A percentile compares a stretch with the other conserved stretches of the same genome.
Evolutionary conservation across 2,113 vertebrate genomes (phyloP).

Genomic region (Salvelinus sp.): DNA sequence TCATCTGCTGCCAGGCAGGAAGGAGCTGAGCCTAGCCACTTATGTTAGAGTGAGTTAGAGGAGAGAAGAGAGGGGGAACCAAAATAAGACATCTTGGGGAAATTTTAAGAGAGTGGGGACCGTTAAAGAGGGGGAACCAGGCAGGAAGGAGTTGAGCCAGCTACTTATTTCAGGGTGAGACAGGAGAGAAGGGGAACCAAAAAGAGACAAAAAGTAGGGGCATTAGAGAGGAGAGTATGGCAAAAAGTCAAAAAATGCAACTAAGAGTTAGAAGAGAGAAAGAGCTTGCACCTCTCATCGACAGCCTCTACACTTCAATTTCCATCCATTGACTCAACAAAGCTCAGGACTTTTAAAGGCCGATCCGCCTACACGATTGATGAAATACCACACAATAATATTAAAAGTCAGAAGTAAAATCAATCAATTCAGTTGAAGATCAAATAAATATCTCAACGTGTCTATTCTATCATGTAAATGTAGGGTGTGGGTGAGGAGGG

Average conservation of each 20-base stretch:
- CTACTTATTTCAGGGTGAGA: conserved; percentile 59
- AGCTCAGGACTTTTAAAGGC: neutral
- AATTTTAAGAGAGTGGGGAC: too few relatives aligned
- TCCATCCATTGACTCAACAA: conserved; percentile 28
- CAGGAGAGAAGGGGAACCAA: conserved; percentile 15
- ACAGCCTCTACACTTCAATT: conserved; percentile 46
- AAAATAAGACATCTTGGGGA: too few relatives aligned
- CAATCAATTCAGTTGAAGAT: conserved; percentile 19
- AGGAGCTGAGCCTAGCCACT: conserved; percentile 55
- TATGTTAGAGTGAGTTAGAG: conserved; percentile 55
- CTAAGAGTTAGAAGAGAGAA: neutral
- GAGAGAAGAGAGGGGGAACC: neutral
- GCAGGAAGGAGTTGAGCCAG: conserved; percentile 47
- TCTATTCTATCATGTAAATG: conserved; percentile 34
- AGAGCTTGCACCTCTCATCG: conserved; percentile 50
- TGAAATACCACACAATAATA: neutral
- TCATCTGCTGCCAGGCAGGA: conserved; percentile 62
- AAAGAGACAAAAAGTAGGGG: too few relatives aligned
- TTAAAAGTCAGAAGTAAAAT: conserved; percentile 22
- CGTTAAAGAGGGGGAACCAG: conserved; percentile 35
- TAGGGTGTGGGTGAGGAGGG: conserved; percentile 12
- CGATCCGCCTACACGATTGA: neutral
- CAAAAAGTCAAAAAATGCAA: neutral
- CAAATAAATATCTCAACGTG: conserved; percentile 23
- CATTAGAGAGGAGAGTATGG: too few relatives aligned